Percentiles rank a stretch among this genome's conserved stretches.
phyloP scores from a whole-genome alignment of 2,113 vertebrate species.

The Halcyon malimbica region DNA sequence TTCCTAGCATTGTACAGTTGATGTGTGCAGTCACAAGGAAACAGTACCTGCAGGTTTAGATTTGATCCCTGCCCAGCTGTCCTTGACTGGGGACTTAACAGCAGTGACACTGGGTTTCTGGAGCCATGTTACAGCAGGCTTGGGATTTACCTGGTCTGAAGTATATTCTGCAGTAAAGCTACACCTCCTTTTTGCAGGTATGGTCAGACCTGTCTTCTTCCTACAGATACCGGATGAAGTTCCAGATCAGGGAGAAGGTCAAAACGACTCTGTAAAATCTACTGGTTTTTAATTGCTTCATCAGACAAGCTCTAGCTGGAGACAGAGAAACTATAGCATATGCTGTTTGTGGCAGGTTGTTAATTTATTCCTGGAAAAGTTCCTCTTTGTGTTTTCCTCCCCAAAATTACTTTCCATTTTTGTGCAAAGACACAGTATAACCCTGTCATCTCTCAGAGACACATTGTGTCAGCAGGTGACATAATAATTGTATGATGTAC shows the following conservation, averaged over 20 bases:
- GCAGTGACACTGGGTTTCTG: accelerated
- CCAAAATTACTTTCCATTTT: background rate
- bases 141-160: background rate
- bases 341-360: background rate
- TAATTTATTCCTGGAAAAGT: constrained; percentile 12
- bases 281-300: background rate
- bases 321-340: background rate
- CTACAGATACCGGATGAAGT: background rate
- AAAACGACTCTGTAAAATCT: background rate
- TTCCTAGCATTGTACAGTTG: accelerated
- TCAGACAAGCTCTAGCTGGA: background rate
- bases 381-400: constrained; percentile 14
- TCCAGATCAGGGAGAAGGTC: background rate
- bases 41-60: background rate
- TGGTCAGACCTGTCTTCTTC: background rate
- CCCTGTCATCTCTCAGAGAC: background rate
- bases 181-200: background rate
- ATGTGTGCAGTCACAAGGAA: background rate
- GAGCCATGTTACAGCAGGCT: background rate
- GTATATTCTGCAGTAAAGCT: background rate
- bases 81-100: background rate
- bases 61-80: background rate
- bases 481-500: background rate
- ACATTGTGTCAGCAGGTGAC: background rate
- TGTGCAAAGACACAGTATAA: background rate